Evolutionary conservation across 2,888 invertebrate species (phyloP).

Genomic region (Hyles lineata): DNA sequence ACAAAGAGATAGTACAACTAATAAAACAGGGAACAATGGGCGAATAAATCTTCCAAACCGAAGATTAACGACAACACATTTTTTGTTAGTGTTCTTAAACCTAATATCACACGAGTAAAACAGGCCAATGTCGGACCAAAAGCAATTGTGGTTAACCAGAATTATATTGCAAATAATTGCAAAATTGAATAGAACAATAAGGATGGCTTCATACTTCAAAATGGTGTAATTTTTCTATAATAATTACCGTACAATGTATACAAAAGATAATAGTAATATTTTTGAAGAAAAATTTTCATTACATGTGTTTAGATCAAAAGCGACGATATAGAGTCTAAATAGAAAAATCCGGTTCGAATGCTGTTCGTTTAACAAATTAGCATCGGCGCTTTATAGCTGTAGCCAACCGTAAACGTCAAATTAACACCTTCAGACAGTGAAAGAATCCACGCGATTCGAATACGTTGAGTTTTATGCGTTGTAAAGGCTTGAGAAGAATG

Average conservation of each 20-base stretch:
- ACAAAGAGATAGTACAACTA: constrained; percentile 27
- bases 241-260: neutral
- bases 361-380: constrained; percentile 30
- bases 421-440: constrained; percentile 29
- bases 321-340: constrained; percentile 10
- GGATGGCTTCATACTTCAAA: neutral
- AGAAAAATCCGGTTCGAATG: constrained; percentile 25
- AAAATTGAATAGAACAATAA: neutral
- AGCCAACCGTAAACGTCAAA: constrained; percentile 29
- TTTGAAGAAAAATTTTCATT: neutral
- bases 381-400: constrained; percentile 29
- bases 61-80: constrained; percentile 4
- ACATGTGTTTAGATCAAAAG: neutral
- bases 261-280: neutral
- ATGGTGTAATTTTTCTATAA: neutral
- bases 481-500: constrained; percentile 2
- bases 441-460: constrained; percentile 20
- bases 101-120: neutral
- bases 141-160: neutral
- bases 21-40: constrained; percentile 24
- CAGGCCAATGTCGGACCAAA: neutral
- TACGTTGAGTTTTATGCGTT: constrained; percentile 7
- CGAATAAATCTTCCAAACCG: constrained; percentile 21
- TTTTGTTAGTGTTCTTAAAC: neutral
- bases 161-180: neutral